Conservation (phyloP, 2,888 invertebrate genomes). For the Apodemia zela region DNA sequence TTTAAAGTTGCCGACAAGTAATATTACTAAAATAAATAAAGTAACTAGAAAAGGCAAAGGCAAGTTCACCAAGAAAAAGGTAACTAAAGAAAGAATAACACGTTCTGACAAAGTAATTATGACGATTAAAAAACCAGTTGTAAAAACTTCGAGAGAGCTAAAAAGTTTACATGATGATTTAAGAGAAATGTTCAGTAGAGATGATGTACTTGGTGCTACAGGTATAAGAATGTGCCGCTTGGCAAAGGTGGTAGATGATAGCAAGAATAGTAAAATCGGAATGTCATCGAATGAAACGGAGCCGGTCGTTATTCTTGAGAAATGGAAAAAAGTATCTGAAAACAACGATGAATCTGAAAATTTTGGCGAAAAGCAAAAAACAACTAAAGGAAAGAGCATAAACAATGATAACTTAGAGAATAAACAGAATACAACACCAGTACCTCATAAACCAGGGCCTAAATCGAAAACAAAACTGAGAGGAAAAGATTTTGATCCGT, state of each 20-base stretch:
- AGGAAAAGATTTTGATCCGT: slow-evolving; percentile 49
- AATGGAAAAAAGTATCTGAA: slow-evolving; percentile 41
- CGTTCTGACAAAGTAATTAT: slow-evolving; percentile 37
- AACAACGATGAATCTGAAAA: slow-evolving; percentile 36
- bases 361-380: slow-evolving; percentile 44
- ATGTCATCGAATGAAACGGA: slow-evolving; percentile 30
- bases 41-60: slow-evolving; percentile 34
- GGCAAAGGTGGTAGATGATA: slow-evolving; percentile 71
- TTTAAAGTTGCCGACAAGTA: slow-evolving; percentile 19
- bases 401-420: slow-evolving; percentile 1
- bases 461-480: slow-evolving; percentile 54
- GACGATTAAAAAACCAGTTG: slow-evolving; percentile 35
- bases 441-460: slow-evolving; percentile 45
- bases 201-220: slow-evolving; percentile 81
- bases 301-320: slow-evolving; percentile 53
- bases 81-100: slow-evolving; percentile 34
- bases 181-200: slow-evolving; percentile 84
- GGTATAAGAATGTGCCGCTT: slow-evolving; percentile 84
- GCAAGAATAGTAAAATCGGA: slow-evolving; percentile 41
- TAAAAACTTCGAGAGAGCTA: slow-evolving; percentile 71
- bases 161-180: slow-evolving; percentile 84
- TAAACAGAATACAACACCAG: slow-evolving; percentile 28
- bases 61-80: slow-evolving; percentile 28
- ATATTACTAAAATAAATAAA: slow-evolving; percentile 21
- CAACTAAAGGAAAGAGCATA: slow-evolving; percentile 26